A percentile compares a stretch with the other conserved stretches of the same genome.
These are phyloP conservation scores for Mycteria americana DNA, from an alignment of 2,797 vertebrate genomes.

Conservation along the genomic window DNA sequence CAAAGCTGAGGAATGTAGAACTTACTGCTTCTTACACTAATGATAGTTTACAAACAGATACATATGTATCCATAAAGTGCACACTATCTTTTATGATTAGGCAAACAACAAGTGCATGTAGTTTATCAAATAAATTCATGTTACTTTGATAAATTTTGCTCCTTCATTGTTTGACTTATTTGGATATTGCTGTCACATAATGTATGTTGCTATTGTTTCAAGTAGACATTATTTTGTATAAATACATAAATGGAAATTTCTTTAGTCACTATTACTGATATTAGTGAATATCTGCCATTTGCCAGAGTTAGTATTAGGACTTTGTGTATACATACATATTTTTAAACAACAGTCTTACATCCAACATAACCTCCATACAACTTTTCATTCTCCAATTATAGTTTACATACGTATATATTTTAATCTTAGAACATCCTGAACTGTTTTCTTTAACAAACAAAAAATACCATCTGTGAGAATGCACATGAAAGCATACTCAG, in stretches of 20 bases:
- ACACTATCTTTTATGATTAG: neutral
- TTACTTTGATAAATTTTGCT: neutral
- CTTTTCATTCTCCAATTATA: slow-evolving; percentile 46
- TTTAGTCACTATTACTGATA: neutral
- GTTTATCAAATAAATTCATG: neutral
- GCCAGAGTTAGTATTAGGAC: neutral
- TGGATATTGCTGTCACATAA: neutral
- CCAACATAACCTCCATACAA: slow-evolving; percentile 12
- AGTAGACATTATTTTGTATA: neutral
- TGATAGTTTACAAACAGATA: neutral
- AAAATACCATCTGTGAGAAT: slow-evolving; percentile 69
- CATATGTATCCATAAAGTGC: neutral
- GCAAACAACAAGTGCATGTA: neutral
- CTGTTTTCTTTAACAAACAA: slow-evolving; percentile 65
- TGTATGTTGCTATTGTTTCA: neutral
- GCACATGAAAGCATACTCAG: slow-evolving; percentile 57
- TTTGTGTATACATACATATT: neutral
- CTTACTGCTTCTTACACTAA: neutral
- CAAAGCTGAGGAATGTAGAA: neutral
- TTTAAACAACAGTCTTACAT: slow-evolving; percentile 20
- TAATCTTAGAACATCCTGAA: slow-evolving; percentile 68
- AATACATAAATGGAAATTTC: neutral
- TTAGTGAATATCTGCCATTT: neutral
- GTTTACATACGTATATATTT: slow-evolving; percentile 59
- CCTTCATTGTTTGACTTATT: neutral